Percentiles rank a stretch among this genome's conserved stretches.
Evolutionary conservation across 2,113 vertebrate species (phyloP).

Genomic region (Ceyx cyanopectus): DNA sequence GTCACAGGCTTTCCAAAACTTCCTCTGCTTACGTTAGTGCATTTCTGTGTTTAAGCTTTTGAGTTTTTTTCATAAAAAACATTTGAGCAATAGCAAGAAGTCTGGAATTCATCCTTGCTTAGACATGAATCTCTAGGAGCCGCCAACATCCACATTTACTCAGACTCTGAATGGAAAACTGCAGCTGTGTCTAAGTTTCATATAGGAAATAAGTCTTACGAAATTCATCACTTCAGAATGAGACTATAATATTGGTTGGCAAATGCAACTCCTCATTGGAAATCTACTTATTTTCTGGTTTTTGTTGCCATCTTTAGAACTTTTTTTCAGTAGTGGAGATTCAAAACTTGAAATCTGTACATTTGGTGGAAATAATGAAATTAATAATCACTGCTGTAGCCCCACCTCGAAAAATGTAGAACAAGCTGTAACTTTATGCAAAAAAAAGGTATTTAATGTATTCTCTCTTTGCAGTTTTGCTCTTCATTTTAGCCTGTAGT

Average conservation of each 20-base stretch:
- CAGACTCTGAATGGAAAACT: background rate
- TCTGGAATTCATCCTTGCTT: background rate
- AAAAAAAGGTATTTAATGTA: background rate
- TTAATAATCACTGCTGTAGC: background rate
- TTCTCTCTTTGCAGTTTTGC: background rate
- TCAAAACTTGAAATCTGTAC: background rate
- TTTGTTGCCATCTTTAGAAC: background rate
- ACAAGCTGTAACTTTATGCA: background rate
- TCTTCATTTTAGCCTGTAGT: background rate
- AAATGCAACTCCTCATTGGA: background rate
- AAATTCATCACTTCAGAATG: background rate
- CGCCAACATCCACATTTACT: background rate
- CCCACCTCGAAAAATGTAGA: background rate
- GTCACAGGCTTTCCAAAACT: slow-evolving; percentile 20
- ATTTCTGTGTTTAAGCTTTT: background rate
- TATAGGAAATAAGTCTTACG: background rate
- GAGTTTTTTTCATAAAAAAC: slow-evolving; percentile 20
- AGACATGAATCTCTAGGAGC: background rate
- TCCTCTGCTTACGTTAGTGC: background rate
- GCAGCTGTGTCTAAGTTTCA: background rate
- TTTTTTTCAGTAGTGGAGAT: background rate
- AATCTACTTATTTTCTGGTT: background rate
- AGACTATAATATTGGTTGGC: background rate
- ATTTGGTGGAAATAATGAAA: background rate
- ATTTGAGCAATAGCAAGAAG: slow-evolving; percentile 21